Evolutionary conservation across 2,797 vertebrate species (phyloP).

Genomic region (Acropternis orthonyx): DNA sequence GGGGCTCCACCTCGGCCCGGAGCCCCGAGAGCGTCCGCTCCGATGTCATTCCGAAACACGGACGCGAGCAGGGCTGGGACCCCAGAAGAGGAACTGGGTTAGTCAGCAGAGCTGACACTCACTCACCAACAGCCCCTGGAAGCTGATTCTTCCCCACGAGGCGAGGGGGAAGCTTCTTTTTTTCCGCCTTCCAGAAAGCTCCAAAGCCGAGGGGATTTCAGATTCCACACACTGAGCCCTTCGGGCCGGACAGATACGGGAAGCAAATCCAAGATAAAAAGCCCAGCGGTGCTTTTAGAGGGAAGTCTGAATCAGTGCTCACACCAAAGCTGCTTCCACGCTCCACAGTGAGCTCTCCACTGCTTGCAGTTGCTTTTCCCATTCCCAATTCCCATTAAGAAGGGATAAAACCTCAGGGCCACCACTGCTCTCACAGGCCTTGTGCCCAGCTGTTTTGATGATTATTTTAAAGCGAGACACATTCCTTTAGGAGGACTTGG

Average conservation of each 20-base stretch:
- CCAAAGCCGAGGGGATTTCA: not conserved
- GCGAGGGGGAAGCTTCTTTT: not conserved
- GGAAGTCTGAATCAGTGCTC: not conserved
- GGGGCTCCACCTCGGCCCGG: not conserved
- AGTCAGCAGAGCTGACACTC: not conserved
- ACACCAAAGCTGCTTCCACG: not conserved
- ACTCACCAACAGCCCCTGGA: not conserved
- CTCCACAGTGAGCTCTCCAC: not conserved
- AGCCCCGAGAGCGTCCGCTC: not conserved
- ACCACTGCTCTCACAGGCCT: fast-evolving
- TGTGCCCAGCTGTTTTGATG: fast-evolving
- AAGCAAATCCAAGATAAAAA: not conserved
- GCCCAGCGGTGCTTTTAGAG: fast-evolving
- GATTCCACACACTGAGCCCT: not conserved
- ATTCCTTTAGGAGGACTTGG: not conserved
- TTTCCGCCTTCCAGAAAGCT: not conserved
- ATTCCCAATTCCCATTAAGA: fast-evolving
- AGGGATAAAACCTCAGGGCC: not conserved
- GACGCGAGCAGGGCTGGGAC: fast-evolving
- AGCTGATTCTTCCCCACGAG: not conserved
- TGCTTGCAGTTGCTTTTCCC: not conserved
- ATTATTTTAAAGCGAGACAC: fast-evolving
- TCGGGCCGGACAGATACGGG: not conserved
- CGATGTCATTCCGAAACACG: fast-evolving
- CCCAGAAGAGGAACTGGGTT: not conserved